A percentile compares a stretch with the other conserved stretches of the same genome.
Evolutionary conservation across 64 coral and sea anemone species (phyloP).

Genomic region (Astreopora myriophthalma): DNA sequence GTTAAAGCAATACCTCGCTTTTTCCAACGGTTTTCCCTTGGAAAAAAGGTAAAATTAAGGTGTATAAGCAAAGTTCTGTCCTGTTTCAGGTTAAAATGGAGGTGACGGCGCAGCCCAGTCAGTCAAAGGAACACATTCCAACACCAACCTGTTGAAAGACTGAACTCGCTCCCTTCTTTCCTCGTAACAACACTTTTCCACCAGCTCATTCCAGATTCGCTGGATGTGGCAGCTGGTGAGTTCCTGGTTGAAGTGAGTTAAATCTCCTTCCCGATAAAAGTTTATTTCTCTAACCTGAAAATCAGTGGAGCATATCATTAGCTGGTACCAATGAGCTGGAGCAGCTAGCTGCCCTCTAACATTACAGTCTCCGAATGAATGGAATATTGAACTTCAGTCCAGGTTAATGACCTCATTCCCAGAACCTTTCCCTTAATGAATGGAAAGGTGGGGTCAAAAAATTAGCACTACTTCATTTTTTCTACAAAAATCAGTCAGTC

Average conservation of each 20-base stretch:
- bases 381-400: too few species aligned
- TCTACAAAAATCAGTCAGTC: too few species aligned
- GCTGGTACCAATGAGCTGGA: neutral
- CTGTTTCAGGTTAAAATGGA: too few species aligned
- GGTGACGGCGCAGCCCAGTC: too few species aligned
- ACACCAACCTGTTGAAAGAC: conserved; percentile 52
- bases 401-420: too few species aligned
- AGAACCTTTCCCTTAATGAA: too few species aligned
- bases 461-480: too few species aligned
- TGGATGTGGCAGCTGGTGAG: conserved; percentile 62
- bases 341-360: too few species aligned
- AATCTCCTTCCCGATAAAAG: conserved; percentile 80
- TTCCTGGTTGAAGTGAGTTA: conserved; percentile 71
- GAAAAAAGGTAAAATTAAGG: neutral
- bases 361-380: too few species aligned
- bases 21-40: conserved; percentile 81
- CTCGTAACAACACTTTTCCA: conserved; percentile 77
- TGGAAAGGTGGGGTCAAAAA: too few species aligned
- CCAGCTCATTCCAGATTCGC: conserved; percentile 79
- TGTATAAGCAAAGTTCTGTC: too few species aligned
- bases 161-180: conserved; percentile 47
- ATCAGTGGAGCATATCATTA: neutral
- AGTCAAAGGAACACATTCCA: neutral
- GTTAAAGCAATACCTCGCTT: conserved; percentile 85
- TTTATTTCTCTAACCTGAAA: conserved; percentile 84